phyloP scores from a whole-genome alignment of 2,888 invertebrate genomes.

The Osedax frankpressi region DNA sequence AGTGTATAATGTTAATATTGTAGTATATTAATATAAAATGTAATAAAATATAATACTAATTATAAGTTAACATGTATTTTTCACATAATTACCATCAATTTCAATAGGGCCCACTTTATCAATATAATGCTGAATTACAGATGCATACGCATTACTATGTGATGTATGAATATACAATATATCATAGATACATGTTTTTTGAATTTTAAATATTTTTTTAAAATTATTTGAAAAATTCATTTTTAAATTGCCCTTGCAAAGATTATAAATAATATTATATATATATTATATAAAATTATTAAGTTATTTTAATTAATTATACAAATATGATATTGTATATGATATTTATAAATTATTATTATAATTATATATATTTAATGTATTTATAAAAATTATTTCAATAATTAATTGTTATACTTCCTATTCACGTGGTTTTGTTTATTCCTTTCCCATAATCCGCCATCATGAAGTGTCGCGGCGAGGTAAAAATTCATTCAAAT shows the following conservation, averaged over 20 bases:
- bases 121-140: conserved; percentile 4
- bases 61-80: too few relatives aligned
- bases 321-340: neutral
- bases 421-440: conserved; percentile 16
- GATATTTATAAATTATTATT: neutral
- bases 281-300: neutral
- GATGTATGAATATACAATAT: too few relatives aligned
- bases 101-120: conserved; percentile 9
- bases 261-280: neutral
- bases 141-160: too few relatives aligned
- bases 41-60: too few relatives aligned
- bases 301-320: neutral
- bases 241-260: neutral
- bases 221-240: neutral
- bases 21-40: too few relatives aligned
- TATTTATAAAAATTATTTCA: too few relatives aligned
- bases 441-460: conserved; percentile 29
- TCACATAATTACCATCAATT: conserved; percentile 6
- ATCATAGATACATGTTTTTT: too few relatives aligned
- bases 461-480: conserved; percentile 33
- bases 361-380: neutral
- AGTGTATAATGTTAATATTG: too few relatives aligned
- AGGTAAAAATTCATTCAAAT: conserved; percentile 31
- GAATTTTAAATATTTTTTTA: too few relatives aligned
- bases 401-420: too few relatives aligned